Conservation (phyloP, 2,888 invertebrate species). For the Hyles lineata region DNA sequence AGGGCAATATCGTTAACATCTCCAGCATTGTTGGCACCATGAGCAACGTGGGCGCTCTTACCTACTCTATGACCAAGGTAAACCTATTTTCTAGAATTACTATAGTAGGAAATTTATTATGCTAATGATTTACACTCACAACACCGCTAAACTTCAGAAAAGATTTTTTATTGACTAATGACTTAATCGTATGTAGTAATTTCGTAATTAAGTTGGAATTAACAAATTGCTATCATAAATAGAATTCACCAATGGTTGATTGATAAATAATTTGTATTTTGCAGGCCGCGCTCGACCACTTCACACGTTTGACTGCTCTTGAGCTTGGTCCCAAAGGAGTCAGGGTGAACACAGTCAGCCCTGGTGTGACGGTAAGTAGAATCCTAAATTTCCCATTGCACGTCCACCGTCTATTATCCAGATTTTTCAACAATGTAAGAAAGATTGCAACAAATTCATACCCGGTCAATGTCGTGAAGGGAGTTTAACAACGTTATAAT, state of each 20-base stretch:
- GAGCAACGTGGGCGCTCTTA: constrained; percentile 91
- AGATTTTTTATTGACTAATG: too few species aligned
- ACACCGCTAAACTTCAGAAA: neutral
- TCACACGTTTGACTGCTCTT: constrained; percentile 86
- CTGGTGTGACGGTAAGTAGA: constrained; percentile 87
- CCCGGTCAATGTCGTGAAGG: too few species aligned
- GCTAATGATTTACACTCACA: neutral
- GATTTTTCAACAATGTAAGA: too few species aligned
- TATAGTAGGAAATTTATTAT: constrained; percentile 26
- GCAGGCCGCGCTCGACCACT: constrained; percentile 60
- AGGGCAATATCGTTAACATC: constrained; percentile 89
- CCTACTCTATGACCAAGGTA: constrained; percentile 94
- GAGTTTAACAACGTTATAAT: too few species aligned
- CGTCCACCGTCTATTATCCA: too few species aligned
- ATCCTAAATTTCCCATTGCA: too few species aligned
- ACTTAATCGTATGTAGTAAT: too few species aligned
- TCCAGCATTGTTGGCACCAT: constrained; percentile 87
- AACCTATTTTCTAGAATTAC: too few species aligned
- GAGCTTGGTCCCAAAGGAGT: constrained; percentile 86
- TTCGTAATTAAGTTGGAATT: too few species aligned
- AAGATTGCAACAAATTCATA: too few species aligned
- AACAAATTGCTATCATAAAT: neutral
- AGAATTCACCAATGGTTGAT: neutral
- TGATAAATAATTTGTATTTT: constrained; percentile 42
- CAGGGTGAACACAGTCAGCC: constrained; percentile 89